Conservation (phyloP, 1,140 invertebrate genomes). For the Zeugodacus cucurbitae region DNA sequence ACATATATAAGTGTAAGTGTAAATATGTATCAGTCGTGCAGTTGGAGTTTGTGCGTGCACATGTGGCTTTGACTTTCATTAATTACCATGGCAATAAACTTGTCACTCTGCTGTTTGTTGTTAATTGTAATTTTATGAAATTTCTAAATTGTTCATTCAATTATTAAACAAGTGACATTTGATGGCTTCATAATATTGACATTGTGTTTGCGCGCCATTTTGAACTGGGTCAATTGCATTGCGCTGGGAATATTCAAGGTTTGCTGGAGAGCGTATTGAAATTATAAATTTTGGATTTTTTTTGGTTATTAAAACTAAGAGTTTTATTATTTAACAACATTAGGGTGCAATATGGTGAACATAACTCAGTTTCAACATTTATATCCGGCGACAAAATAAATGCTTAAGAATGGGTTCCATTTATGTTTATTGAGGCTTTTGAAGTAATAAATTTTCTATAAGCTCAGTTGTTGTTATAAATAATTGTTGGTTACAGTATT, state of each 20-base stretch:
- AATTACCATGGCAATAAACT: slow-evolving; percentile 31
- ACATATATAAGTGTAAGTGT: no score
- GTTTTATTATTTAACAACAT: no score
- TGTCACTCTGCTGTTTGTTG: not conserved
- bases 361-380: no score
- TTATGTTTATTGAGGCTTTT: no score
- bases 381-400: no score
- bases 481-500: no score
- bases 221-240: not conserved
- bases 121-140: slow-evolving; percentile 17
- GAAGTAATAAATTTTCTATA: no score
- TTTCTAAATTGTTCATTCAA: slow-evolving; percentile 1
- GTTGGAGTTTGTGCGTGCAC: not conserved
- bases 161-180: not conserved
- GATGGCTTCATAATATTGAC: slow-evolving; percentile 5
- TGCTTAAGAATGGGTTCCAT: no score
- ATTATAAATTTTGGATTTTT: not conserved
- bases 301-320: not conserved
- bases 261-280: not conserved
- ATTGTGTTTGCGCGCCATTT: not conserved
- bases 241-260: not conserved
- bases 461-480: no score
- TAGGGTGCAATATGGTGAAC: no score
- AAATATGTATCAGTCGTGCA: not conserved
- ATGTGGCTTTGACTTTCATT: slow-evolving; percentile 21